Base-by-base conservation (phyloP, 2,888 invertebrate species). In the Melikaiella ostensackeni region DNA sequence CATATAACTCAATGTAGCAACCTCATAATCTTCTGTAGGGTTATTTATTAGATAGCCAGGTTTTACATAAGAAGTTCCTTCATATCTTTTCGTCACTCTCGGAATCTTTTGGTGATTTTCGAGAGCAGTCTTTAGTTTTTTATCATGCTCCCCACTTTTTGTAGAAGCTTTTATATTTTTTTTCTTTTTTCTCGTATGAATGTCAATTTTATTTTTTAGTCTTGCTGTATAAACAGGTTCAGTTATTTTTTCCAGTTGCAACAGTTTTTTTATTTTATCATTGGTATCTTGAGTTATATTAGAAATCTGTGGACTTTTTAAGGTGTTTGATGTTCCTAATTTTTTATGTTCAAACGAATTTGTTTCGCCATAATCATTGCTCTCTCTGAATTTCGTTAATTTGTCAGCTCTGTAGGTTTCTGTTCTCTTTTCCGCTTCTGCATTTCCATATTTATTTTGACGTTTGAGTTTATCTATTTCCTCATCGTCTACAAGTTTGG, bases 381-480 rank as follows among this genome's bases (percentile, higher is more conserved):
- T 80, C 61, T 78, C 79, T 27, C 7, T 59, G 2, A 16, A 24
- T 27, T 1, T 74, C 59, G 82, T 62, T 70, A 80, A 35, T 9
- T 77, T 74, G 73, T 77, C 74, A 75, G 77, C 42, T 62, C 75
- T 59, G 46, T 83, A 79, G 6, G 74, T 73, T 24, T 79, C 77
- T 21, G 80, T 76, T 50, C 79, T 42, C 21, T 74, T 42, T 24
- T 83, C 83, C 63, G 79, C 77, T 73, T 80, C 75, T 57, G 62
- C 57, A 57, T 76, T 64, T 63, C 80, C 79, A 6, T 61, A 85
- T 38, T 81, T 79, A 38, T 90, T 50, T 80, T 91, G 89, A 8
- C 84, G 76, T 42, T 89, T 88, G 27, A 91, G 77, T 35, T 81
- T 82, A 9, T 78, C 74, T 4, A 87, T 85, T 8, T 87, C 89